Conservation (phyloP, 2,113 vertebrate genomes). For the Rhodinocichla rosea region DNA sequence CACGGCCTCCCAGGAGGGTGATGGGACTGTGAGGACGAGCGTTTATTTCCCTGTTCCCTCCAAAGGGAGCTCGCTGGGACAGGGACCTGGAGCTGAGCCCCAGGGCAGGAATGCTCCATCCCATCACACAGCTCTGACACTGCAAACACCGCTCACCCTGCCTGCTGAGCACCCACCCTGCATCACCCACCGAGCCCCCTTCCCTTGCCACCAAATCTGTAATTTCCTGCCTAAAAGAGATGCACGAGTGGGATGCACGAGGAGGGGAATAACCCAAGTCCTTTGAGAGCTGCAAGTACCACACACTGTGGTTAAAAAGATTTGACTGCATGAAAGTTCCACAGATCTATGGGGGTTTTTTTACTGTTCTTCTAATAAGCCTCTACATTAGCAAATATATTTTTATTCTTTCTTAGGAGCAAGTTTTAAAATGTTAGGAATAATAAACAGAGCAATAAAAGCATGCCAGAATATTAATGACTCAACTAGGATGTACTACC, state of each 20-base stretch:
- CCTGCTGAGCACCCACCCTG: neutral
- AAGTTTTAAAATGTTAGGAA: neutral
- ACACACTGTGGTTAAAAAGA: neutral
- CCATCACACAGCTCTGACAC: fast-evolving
- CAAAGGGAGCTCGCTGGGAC: neutral
- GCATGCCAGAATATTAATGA: neutral
- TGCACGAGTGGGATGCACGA: neutral
- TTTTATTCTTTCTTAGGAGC: neutral
- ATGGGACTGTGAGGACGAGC: fast-evolving
- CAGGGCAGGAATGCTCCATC: fast-evolving
- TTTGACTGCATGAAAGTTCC: neutral
- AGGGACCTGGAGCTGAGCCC: neutral
- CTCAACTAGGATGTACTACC: neutral
- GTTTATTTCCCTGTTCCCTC: neutral
- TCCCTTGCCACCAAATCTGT: neutral
- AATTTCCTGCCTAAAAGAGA: neutral
- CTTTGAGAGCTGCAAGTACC: neutral
- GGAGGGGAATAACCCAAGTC: neutral
- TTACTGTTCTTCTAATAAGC: neutral
- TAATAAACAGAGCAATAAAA: slow-evolving; percentile 8
- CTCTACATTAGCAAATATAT: neutral
- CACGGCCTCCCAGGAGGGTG: neutral
- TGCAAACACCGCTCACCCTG: neutral
- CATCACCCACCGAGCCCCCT: neutral
- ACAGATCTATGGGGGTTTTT: neutral